Evolutionary conservation across 1,140 invertebrate species (phyloP).

Genomic region (Dinothrombium tinctorium): DNA sequence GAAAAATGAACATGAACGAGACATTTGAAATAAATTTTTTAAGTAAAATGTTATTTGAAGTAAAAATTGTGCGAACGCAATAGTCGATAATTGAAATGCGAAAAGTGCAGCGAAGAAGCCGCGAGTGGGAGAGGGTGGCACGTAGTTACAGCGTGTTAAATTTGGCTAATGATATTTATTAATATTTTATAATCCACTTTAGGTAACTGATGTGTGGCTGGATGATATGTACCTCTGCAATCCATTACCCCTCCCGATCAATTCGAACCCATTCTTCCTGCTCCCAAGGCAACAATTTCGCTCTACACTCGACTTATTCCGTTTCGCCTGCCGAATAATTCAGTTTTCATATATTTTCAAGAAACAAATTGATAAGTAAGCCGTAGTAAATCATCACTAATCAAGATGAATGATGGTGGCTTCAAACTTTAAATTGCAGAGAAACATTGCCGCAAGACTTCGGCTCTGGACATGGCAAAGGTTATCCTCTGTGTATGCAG

Average conservation of each 20-base stretch:
- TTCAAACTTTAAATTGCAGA: background rate
- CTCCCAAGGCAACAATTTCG: slow-evolving; percentile 61
- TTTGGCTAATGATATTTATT: no score
- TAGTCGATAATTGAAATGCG: no score
- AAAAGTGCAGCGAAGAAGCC: no score
- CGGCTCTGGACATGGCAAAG: slow-evolving; percentile 30
- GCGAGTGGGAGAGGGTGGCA: no score
- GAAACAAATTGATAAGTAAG: slow-evolving; percentile 56
- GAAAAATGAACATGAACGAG: no score
- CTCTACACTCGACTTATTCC: slow-evolving; percentile 41
- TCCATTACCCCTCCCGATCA: slow-evolving; percentile 63
- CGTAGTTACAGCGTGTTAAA: no score
- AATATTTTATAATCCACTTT: no score
- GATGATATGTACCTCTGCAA: slow-evolving; percentile 91
- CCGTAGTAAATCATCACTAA: background rate
- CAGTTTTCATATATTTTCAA: slow-evolving; percentile 72
- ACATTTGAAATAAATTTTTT: no score
- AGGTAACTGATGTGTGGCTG: slow-evolving; percentile 71
- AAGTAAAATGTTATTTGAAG: no score
- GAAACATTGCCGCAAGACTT: background rate
- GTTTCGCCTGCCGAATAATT: slow-evolving; percentile 57
- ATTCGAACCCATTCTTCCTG: slow-evolving; percentile 89
- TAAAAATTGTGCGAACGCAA: no score
- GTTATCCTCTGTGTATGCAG: slow-evolving; percentile 84
- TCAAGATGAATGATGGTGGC: background rate